Conservation (phyloP, 2,113 vertebrate genomes). For the Hippocampus mohnikei region DNA sequence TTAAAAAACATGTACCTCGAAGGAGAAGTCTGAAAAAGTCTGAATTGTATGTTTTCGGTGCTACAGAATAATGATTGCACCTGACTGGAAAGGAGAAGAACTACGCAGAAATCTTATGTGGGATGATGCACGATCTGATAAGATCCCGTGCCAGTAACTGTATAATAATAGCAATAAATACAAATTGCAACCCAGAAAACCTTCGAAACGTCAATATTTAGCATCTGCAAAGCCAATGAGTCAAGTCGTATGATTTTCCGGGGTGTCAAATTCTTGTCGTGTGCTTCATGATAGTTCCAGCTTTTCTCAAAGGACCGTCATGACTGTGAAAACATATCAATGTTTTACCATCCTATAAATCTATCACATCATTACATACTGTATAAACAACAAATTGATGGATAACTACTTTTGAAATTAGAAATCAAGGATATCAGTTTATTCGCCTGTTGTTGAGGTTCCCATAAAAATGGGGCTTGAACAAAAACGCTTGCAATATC, state of each 20-base stretch:
- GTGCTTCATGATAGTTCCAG: too few species aligned
- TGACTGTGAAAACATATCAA: too few species aligned
- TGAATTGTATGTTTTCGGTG: constrained; percentile 26
- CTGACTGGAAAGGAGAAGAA: neutral
- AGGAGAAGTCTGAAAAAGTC: constrained; percentile 5
- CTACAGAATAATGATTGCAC: constrained; percentile 14
- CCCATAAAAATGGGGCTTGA: too few species aligned
- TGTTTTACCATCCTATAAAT: too few species aligned
- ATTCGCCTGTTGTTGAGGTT: too few species aligned
- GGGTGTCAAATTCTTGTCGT: too few species aligned
- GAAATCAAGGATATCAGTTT: too few species aligned
- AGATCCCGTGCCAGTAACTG: neutral
- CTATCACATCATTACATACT: too few species aligned
- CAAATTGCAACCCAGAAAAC: neutral
- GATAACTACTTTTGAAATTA: too few species aligned
- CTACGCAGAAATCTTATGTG: neutral
- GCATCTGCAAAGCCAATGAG: neutral
- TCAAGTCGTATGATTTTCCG: neutral
- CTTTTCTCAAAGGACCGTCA: too few species aligned
- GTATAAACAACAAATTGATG: too few species aligned
- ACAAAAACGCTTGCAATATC: too few species aligned
- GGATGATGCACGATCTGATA: neutral
- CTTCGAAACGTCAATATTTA: neutral
- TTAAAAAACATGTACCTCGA: constrained; percentile 6
- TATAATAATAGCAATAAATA: neutral